A percentile compares a stretch with the other conserved stretches of the same genome.
These are phyloP conservation scores for Romanogobio albipinnatus DNA, from an alignment of 2,113 vertebrate species.

Conservation along the genomic window DNA sequence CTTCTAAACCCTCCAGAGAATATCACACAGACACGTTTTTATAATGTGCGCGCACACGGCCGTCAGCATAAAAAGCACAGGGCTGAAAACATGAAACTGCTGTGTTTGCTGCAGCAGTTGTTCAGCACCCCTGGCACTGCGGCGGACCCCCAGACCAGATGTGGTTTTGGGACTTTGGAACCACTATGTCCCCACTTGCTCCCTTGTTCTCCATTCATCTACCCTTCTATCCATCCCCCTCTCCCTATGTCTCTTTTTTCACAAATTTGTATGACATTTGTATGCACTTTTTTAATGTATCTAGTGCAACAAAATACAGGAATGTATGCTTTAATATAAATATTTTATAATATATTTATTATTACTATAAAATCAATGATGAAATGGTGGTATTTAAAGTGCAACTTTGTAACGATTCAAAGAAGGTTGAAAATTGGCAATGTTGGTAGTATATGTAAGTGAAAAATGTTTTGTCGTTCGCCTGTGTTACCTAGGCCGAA, in stretches of 20 bases:
- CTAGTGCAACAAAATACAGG: not conserved
- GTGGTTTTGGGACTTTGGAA: conserved; percentile 42
- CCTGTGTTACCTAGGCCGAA: no score
- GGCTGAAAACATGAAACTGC: conserved; percentile 37
- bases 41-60: not conserved
- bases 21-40: conserved; percentile 42
- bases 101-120: conserved; percentile 35
- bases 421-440: no score
- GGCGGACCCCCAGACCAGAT: conserved; percentile 41
- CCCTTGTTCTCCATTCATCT: conserved; percentile 11
- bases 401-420: no score
- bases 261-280: not conserved
- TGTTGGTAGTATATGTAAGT: no score
- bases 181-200: conserved; percentile 7
- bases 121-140: conserved; percentile 42
- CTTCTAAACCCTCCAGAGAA: conserved; percentile 48
- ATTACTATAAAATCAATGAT: no score
- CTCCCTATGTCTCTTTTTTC: not conserved
- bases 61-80: conserved; percentile 28
- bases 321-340: not conserved
- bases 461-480: no score
- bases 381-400: no score
- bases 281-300: not conserved
- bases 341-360: not conserved
- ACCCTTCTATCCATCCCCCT: conserved; percentile 30